A percentile compares a stretch with the other conserved stretches of the same genome.
phyloP scores from a whole-genome alignment of 2,888 invertebrate species.

The Petrophora chlorosata region DNA sequence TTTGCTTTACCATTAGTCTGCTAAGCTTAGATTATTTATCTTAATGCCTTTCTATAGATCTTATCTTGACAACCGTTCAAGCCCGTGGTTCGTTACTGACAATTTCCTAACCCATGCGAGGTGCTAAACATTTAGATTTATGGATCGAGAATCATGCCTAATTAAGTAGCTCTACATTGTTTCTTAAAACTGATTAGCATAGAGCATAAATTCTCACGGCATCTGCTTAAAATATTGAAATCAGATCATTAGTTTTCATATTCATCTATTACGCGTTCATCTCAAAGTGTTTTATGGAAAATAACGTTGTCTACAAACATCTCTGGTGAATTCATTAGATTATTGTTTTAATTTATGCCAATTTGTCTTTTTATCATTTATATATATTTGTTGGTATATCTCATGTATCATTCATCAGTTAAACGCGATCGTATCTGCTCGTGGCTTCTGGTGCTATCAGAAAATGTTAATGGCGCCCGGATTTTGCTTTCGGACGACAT shows the following conservation, averaged over 20 bases:
- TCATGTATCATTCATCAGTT: slow-evolving; percentile 76
- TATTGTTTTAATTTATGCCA: slow-evolving; percentile 19
- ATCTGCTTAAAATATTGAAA: slow-evolving; percentile 44
- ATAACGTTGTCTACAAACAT: slow-evolving; percentile 20
- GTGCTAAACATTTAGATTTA: slow-evolving; percentile 73
- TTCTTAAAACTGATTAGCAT: slow-evolving; percentile 56
- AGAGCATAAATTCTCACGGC: slow-evolving; percentile 57
- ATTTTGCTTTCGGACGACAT: slow-evolving; percentile 61
- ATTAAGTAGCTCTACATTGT: slow-evolving; percentile 73
- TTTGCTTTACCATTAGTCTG: slow-evolving; percentile 34
- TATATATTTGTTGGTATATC: slow-evolving; percentile 33
- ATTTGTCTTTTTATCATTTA: slow-evolving; percentile 22
- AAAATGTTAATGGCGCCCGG: slow-evolving; percentile 70
- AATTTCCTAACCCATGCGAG: slow-evolving; percentile 30
- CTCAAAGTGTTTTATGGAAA: slow-evolving; percentile 26
- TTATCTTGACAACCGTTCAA: slow-evolving; percentile 39
- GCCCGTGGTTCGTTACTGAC: slow-evolving; percentile 26
- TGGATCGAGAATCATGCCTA: slow-evolving; percentile 76
- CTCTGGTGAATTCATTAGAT: slow-evolving; percentile 31
- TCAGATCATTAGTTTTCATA: slow-evolving; percentile 44
- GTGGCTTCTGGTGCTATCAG: slow-evolving; percentile 74
- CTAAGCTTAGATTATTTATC: slow-evolving; percentile 50
- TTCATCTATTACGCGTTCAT: slow-evolving; percentile 32
- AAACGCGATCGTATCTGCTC: slow-evolving; percentile 61
- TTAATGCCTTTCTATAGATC: slow-evolving; percentile 59